Conservation (phyloP, 2,888 invertebrate species). For the Silvanus unidentatus region DNA sequence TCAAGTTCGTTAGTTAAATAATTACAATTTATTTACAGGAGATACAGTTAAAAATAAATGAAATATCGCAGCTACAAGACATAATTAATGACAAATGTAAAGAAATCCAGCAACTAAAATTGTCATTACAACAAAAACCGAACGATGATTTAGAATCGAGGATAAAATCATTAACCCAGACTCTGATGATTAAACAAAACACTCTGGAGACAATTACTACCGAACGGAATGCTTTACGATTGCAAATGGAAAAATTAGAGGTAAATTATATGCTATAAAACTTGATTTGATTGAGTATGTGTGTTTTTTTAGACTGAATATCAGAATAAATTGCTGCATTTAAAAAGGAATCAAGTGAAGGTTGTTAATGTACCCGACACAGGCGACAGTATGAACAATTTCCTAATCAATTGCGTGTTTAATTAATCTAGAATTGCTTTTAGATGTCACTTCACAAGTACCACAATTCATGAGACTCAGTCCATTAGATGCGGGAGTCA, state of each 20-base stretch:
- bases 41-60: constrained; percentile 47
- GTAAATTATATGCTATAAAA: constrained; percentile 44
- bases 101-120: constrained; percentile 42
- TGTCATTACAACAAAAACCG: constrained; percentile 41
- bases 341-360: constrained; percentile 50
- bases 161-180: constrained; percentile 66
- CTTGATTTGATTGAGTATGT: constrained; percentile 6
- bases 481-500: constrained; percentile 69
- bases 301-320: constrained; percentile 52
- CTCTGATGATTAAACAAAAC: constrained; percentile 78
- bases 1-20: constrained; percentile 9
- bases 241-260: constrained; percentile 78
- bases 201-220: constrained; percentile 75
- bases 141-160: constrained; percentile 46
- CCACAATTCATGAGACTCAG: constrained; percentile 67
- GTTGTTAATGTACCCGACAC: constrained; percentile 58
- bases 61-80: constrained; percentile 42
- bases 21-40: constrained; percentile 31
- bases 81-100: constrained; percentile 41
- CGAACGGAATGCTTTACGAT: constrained; percentile 76
- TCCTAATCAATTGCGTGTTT: neutral
- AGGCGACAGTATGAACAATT: constrained; percentile 49
- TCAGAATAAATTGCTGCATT: constrained; percentile 51
- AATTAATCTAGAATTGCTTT: neutral
- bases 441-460: constrained; percentile 36